Evolutionary conservation across 2,113 vertebrate genomes (phyloP).

Genomic region (Sceloporus undulatus): DNA sequence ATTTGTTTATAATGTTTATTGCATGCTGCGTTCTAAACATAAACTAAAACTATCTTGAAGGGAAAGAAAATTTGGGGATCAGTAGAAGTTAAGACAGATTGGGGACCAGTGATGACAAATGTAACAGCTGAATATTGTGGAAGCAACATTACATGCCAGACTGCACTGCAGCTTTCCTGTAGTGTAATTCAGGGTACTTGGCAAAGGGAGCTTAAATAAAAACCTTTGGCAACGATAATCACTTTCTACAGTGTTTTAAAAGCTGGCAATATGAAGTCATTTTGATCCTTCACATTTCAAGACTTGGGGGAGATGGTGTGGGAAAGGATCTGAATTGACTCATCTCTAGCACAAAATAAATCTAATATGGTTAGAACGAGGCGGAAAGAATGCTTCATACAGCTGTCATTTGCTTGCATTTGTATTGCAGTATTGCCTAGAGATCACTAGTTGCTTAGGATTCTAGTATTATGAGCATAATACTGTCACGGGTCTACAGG

Average conservation of each 20-base stretch:
- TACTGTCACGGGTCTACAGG: slow-evolving; percentile 19
- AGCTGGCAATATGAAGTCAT: slow-evolving; percentile 26
- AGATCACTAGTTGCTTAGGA: background rate
- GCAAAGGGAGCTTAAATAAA: slow-evolving; percentile 28
- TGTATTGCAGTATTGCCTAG: background rate
- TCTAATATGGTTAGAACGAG: slow-evolving; percentile 41
- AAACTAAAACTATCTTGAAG: slow-evolving; percentile 11
- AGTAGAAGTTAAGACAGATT: slow-evolving; percentile 44
- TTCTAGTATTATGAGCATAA: background rate
- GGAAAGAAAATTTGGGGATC: slow-evolving; percentile 38
- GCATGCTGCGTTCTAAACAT: slow-evolving; percentile 35
- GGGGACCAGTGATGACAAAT: slow-evolving; percentile 31
- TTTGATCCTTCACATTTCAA: slow-evolving; percentile 38
- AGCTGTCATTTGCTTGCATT: background rate
- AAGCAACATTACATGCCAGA: background rate
- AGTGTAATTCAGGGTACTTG: background rate
- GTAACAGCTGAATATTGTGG: slow-evolving; percentile 22
- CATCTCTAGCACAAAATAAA: slow-evolving; percentile 33
- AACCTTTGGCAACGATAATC: slow-evolving; percentile 31
- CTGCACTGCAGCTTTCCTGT: background rate
- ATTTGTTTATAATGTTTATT: slow-evolving; percentile 31
- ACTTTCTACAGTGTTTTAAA: slow-evolving; percentile 51
- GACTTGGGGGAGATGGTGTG: background rate
- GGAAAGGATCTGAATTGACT: slow-evolving; percentile 22
- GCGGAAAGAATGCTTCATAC: background rate